phyloP scores from a whole-genome alignment of 2,797 vertebrate species.

The Rhinoraja longicauda region DNA sequence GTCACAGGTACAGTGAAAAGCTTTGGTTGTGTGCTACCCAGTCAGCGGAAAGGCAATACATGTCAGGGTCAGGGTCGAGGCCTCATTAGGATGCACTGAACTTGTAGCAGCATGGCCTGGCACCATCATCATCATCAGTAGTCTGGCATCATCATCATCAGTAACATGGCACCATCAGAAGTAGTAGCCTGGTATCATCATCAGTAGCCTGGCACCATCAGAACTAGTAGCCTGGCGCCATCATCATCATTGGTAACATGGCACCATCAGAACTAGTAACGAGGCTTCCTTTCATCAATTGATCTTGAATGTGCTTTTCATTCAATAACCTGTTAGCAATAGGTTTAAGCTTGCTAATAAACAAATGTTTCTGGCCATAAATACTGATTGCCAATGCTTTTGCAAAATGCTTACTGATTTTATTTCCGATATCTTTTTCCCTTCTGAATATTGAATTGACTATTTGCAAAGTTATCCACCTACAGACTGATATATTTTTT shows the following conservation, averaged over 20 bases:
- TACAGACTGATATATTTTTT: too few species aligned
- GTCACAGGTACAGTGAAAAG: too few species aligned
- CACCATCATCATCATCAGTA: neutral
- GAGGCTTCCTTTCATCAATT: neutral
- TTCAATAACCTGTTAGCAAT: neutral
- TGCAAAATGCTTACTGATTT: neutral
- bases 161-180: neutral
- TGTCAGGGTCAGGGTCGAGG: neutral
- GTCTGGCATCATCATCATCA: neutral
- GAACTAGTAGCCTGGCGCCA: too few species aligned
- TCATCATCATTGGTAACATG: neutral
- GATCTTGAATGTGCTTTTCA: neutral
- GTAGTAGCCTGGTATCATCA: neutral
- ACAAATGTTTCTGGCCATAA: neutral
- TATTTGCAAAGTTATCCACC: neutral
- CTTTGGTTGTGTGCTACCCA: too few species aligned
- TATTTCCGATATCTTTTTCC: neutral
- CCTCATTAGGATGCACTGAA: neutral
- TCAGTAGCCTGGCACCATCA: neutral
- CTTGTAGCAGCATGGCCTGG: neutral
- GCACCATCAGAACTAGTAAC: neutral
- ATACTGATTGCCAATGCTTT: neutral
- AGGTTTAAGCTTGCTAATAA: neutral
- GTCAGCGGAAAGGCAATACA: too few species aligned
- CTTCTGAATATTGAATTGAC: neutral